Evolutionary conservation across 2,888 invertebrate species (phyloP).

Genomic region (Tetrapedia diversipes): DNA sequence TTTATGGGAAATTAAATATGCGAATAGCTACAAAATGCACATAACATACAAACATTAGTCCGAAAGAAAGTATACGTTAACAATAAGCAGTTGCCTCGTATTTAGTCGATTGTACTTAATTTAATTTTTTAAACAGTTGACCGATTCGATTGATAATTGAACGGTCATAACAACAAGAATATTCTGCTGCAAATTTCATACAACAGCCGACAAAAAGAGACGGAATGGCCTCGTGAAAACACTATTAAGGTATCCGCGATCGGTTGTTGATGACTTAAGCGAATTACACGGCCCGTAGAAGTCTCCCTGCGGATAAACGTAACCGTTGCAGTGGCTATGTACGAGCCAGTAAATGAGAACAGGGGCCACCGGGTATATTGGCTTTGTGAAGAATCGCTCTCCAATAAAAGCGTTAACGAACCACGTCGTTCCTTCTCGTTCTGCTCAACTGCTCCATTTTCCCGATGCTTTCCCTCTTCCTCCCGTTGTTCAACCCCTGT

Average conservation of each 20-base stretch:
- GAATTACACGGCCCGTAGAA: slow-evolving; percentile 65
- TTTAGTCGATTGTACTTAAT: no score
- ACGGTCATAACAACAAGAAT: slow-evolving; percentile 5
- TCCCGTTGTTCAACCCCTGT: no score
- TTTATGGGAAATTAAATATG: no score
- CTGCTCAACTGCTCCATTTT: slow-evolving; percentile 70
- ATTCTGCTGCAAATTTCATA: background rate
- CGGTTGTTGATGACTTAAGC: slow-evolving; percentile 65
- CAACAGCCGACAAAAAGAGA: background rate
- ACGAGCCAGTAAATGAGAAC: slow-evolving; percentile 65
- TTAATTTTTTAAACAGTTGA: no score
- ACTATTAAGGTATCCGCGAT: slow-evolving; percentile 58
- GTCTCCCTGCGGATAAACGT: slow-evolving; percentile 65
- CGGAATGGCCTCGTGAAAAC: slow-evolving; percentile 31
- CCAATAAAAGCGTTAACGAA: slow-evolving; percentile 74
- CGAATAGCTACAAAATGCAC: no score
- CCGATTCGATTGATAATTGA: no score
- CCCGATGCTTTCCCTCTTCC: slow-evolving; percentile 63
- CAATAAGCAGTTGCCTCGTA: no score
- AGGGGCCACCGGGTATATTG: slow-evolving; percentile 66
- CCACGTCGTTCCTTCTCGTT: slow-evolving; percentile 72
- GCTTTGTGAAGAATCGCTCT: slow-evolving; percentile 74
- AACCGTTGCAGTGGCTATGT: slow-evolving; percentile 57
- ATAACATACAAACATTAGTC: no score
- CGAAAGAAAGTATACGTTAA: no score